Percentiles rank a stretch among this genome's conserved stretches.
These are phyloP conservation scores for Cephus cinctus DNA, from an alignment of 1,140 invertebrate species.

Conservation along the genomic window DNA sequence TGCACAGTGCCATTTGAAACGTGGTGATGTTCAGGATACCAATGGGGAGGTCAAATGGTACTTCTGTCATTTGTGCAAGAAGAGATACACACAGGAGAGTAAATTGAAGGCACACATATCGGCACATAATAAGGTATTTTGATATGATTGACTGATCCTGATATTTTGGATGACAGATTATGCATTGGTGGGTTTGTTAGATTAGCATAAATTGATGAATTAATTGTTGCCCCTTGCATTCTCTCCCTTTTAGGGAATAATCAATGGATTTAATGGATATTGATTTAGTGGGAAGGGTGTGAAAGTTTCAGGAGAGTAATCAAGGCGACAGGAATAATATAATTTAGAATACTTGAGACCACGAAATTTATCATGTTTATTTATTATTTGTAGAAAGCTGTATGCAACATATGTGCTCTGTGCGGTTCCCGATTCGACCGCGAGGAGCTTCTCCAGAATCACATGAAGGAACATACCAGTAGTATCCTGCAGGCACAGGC, in stretches of 20 bases:
- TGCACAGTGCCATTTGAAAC: slow-evolving; percentile 23
- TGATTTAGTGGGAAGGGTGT: too few species aligned
- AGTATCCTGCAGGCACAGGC: slow-evolving; percentile 22
- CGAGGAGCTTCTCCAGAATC: slow-evolving; percentile 28
- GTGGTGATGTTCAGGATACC: background rate
- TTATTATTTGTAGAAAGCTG: slow-evolving; percentile 20
- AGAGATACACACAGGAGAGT: slow-evolving; percentile 38
- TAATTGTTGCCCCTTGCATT: too few species aligned
- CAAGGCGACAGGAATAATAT: too few species aligned
- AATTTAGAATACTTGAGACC: background rate
- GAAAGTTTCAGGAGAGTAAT: too few species aligned
- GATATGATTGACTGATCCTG: too few species aligned
- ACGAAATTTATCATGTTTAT: background rate
- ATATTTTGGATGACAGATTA: too few species aligned
- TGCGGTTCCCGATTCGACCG: slow-evolving; percentile 28
- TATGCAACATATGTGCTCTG: slow-evolving; percentile 26
- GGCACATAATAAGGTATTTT: slow-evolving; percentile 41
- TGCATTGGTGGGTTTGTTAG: too few species aligned
- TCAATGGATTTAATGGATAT: too few species aligned
- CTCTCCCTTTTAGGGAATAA: too few species aligned
- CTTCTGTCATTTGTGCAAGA: slow-evolving; percentile 39
- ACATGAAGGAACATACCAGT: slow-evolving; percentile 41
- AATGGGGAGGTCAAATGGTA: too few species aligned
- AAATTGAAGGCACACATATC: slow-evolving; percentile 42
- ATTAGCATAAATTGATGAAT: too few species aligned